phyloP scores from a whole-genome alignment of 2,888 invertebrate species.

The Apoderus coryli region DNA sequence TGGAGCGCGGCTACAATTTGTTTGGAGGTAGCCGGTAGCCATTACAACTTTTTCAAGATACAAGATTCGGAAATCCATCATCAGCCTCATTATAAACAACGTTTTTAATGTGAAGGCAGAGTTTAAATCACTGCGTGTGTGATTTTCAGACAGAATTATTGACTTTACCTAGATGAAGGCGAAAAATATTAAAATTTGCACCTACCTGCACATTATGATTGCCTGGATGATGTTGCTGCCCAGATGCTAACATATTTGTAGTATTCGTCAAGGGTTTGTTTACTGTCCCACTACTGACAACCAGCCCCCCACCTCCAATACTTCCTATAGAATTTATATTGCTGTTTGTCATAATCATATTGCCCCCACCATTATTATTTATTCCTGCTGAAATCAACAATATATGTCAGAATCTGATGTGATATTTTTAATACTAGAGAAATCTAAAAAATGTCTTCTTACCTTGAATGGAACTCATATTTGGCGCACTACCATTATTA shows the following conservation, averaged over 20 bases:
- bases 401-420: too few species aligned
- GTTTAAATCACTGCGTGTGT: too few species aligned
- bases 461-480: conserved; percentile 62
- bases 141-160: too few species aligned
- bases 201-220: conserved; percentile 28
- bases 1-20: too few species aligned
- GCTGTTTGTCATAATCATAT: conserved; percentile 71
- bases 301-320: conserved; percentile 60
- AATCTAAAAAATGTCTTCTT: conserved; percentile 11
- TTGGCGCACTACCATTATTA: conserved; percentile 56
- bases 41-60: too few species aligned
- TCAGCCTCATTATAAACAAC: too few species aligned
- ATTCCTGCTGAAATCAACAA: conserved; percentile 49
- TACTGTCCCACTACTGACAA: conserved; percentile 58
- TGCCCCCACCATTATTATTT: conserved; percentile 48
- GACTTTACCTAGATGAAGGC: too few species aligned
- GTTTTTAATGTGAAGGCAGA: too few species aligned
- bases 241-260: conserved; percentile 45
- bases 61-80: too few species aligned
- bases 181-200: too few species aligned
- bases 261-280: conserved; percentile 49
- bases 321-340: conserved; percentile 50
- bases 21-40: too few species aligned
- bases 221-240: conserved; percentile 30
- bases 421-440: too few species aligned